phyloP scores from a whole-genome alignment of 2,797 vertebrate genomes.

The Apogon hyalosoma region DNA sequence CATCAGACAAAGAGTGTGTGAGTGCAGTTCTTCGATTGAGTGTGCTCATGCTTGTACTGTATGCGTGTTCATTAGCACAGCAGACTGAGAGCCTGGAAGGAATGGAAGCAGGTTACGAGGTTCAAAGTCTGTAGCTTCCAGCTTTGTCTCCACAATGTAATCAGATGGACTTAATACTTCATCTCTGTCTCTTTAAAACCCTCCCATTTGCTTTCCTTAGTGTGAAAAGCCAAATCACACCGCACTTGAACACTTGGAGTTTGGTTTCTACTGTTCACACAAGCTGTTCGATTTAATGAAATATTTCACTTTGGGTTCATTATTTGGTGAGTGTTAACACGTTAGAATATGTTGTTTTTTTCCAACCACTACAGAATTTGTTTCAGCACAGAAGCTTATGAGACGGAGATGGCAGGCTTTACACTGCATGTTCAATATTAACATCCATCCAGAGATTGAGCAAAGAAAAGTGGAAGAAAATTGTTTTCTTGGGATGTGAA shows the following conservation, averaged over 20 bases:
- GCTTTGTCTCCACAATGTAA: background rate
- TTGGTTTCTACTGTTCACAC: slow-evolving; percentile 10
- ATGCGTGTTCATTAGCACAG: slow-evolving; percentile 27
- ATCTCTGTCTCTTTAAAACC: slow-evolving; percentile 4
- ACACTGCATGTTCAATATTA: background rate
- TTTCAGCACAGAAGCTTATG: slow-evolving; percentile 6
- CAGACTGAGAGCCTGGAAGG: slow-evolving; percentile 23
- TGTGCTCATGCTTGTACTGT: background rate
- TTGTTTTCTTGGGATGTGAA: background rate
- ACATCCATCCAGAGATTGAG: background rate
- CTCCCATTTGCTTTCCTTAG: background rate
- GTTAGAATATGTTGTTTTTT: slow-evolving; percentile 12
- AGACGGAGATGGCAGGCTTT: background rate
- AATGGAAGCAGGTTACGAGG: slow-evolving; percentile 1
- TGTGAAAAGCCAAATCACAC: slow-evolving; percentile 22
- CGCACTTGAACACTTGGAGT: background rate
- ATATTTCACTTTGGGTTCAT: background rate
- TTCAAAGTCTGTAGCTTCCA: slow-evolving; percentile 8
- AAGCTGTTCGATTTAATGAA: slow-evolving; percentile 2
- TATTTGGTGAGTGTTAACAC: background rate
- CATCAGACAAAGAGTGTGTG: slow-evolving; percentile 17
- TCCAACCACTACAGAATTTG: background rate
- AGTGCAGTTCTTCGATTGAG: background rate
- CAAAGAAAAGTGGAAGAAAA: background rate
- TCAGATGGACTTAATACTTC: slow-evolving; percentile 39